Conservation (phyloP, 2,113 vertebrate genomes). For the Campylomormyrus tamandua region DNA sequence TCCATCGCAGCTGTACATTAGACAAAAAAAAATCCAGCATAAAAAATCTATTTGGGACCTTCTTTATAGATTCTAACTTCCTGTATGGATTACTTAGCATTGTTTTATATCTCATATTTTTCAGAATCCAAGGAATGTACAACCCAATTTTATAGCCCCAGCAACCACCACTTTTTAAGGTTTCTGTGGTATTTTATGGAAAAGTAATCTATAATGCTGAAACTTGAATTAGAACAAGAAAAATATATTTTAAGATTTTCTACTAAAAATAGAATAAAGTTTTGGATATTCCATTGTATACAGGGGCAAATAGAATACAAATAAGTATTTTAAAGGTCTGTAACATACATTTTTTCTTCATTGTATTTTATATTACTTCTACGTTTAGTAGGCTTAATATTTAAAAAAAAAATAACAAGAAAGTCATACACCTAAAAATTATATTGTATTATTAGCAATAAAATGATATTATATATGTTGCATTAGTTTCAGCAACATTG, state of each 20-base stretch:
- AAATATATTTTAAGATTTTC: not conserved
- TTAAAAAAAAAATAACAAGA: not conserved
- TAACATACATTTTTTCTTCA: not conserved
- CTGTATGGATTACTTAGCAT: not conserved
- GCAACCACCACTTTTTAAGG: not conserved
- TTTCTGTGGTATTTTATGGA: not conserved
- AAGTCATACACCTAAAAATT: not conserved
- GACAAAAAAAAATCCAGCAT: not conserved
- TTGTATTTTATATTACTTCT: not conserved
- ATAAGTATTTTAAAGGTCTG: not conserved
- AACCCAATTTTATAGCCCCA: not conserved
- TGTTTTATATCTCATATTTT: constrained; percentile 9
- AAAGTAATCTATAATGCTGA: constrained; percentile 10
- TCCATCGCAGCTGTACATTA: not conserved
- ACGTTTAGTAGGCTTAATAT: not conserved
- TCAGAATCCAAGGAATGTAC: not conserved
- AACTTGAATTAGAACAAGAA: not conserved
- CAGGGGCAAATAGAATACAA: not conserved
- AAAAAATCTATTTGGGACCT: not conserved
- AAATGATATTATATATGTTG: not conserved
- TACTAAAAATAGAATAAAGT: not conserved
- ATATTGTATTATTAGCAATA: not conserved
- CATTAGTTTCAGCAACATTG: not conserved
- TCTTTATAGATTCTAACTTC: not conserved
- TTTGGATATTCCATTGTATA: not conserved